Percentiles rank a stretch among this genome's conserved stretches.
These are phyloP conservation scores for Camponotus floridanus DNA, from an alignment of 1,140 invertebrate genomes.

Conservation along the genomic window DNA sequence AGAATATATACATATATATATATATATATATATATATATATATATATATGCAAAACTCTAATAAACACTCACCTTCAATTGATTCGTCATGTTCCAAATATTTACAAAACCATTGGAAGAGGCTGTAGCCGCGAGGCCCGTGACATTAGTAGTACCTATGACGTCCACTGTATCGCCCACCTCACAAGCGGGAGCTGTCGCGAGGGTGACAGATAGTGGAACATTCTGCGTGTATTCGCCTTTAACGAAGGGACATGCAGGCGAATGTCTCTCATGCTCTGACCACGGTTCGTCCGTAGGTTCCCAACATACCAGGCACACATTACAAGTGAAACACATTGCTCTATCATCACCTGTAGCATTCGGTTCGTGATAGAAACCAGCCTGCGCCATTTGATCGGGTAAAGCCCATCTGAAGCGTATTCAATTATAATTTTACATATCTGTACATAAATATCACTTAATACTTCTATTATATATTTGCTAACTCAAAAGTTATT, in stretches of 20 bases:
- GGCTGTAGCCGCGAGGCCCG: conserved; percentile 88
- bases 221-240: conserved; percentile 98
- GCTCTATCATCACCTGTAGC: conserved; percentile 95
- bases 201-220: conserved; percentile 95
- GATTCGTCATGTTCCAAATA: conserved; percentile 92
- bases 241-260: conserved; percentile 96
- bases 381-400: conserved; percentile 97
- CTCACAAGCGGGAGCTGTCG: conserved; percentile 93
- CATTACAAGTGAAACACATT: conserved; percentile 97
- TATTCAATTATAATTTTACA: conserved; percentile 22
- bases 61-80: conserved; percentile 86
- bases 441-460: background rate
- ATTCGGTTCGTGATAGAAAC: conserved; percentile 97
- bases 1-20: too few relatives aligned
- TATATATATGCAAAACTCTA: conserved; percentile 6
- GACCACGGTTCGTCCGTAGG: conserved; percentile 98
- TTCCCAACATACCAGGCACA: conserved; percentile 98
- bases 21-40: too few relatives aligned
- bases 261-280: conserved; percentile 97
- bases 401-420: conserved; percentile 95
- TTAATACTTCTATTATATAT: too few relatives aligned
- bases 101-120: conserved; percentile 88
- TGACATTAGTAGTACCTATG: conserved; percentile 90
- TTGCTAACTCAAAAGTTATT: too few relatives aligned
- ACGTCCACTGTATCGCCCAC: conserved; percentile 89